Conservation (phyloP, 2,113 vertebrate genomes). For the Tor tambroides region DNA sequence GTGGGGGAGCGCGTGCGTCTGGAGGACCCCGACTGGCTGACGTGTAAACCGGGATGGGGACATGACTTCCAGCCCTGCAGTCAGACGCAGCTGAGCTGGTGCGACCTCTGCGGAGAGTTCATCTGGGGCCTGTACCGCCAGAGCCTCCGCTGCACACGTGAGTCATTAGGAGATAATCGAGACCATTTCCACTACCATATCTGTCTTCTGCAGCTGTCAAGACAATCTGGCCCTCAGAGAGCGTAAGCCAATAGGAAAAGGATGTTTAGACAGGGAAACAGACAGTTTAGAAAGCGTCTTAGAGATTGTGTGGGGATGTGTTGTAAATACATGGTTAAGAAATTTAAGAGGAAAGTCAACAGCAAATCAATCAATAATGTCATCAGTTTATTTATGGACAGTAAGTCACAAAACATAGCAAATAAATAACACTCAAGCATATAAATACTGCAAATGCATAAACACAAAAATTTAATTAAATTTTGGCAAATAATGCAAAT, state of each 20-base stretch:
- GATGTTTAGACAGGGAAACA: not conserved
- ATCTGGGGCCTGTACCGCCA: constrained; percentile 94
- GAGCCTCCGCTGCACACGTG: constrained; percentile 87
- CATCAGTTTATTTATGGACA: not conserved
- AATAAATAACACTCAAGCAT: not conserved
- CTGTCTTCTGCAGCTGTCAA: not conserved
- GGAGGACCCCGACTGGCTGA: constrained; percentile 60
- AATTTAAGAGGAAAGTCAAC: too few relatives aligned
- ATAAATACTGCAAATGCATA: too few relatives aligned
- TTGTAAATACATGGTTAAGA: not conserved
- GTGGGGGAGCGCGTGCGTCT: constrained; percentile 69
- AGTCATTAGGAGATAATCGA: constrained; percentile 71
- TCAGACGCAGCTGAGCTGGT: constrained; percentile 88
- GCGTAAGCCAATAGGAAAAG: not conserved
- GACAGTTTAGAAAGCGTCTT: not conserved
- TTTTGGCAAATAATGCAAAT: too few relatives aligned
- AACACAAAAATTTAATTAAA: too few relatives aligned
- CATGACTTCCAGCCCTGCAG: constrained; percentile 87
- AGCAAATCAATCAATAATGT: not conserved
- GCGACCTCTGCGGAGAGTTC: constrained; percentile 95
- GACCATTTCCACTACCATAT: not conserved
- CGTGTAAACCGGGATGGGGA: constrained; percentile 72
- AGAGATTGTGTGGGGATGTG: constrained; percentile 15
- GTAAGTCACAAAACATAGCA: not conserved
- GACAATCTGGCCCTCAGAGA: not conserved